These are phyloP conservation scores for Engystomops pustulosus DNA, from an alignment of 2,113 vertebrate genomes.

Conservation along the genomic window DNA sequence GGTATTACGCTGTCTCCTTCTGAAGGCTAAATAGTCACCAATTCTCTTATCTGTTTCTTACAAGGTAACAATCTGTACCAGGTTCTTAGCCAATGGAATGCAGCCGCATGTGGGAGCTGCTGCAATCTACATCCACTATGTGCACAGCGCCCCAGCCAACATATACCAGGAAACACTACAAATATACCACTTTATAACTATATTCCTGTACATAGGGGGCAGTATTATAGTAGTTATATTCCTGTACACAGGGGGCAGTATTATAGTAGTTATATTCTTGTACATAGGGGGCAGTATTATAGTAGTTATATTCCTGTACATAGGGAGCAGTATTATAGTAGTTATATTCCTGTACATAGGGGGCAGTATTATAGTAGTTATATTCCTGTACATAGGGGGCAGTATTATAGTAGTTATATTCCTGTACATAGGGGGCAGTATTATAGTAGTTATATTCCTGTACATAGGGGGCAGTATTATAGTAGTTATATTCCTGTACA, in stretches of 20 bases:
- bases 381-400: background rate
- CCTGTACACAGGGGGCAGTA: background rate
- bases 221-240: constrained; percentile 6
- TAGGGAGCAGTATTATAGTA: constrained; percentile 15
- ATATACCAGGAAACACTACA: background rate
- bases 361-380: background rate
- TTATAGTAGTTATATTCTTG: constrained; percentile 3
- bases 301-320: constrained; percentile 9
- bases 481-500: background rate
- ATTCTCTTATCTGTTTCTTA: constrained; percentile 11
- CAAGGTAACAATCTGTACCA: constrained; percentile 39
- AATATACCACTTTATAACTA: too few species aligned
- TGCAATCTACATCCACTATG: background rate
- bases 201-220: constrained; percentile 3
- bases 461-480: background rate
- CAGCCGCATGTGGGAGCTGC: background rate
- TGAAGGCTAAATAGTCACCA: background rate
- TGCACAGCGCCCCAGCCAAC: background rate
- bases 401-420: constrained; percentile 9
- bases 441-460: constrained; percentile 5
- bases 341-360: constrained; percentile 10
- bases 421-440: background rate
- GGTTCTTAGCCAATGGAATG: constrained; percentile 1
- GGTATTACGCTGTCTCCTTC: background rate
- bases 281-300: background rate